phyloP scores from a whole-genome alignment of 2,113 vertebrate genomes.

The Rhagologus leucostigma region DNA sequence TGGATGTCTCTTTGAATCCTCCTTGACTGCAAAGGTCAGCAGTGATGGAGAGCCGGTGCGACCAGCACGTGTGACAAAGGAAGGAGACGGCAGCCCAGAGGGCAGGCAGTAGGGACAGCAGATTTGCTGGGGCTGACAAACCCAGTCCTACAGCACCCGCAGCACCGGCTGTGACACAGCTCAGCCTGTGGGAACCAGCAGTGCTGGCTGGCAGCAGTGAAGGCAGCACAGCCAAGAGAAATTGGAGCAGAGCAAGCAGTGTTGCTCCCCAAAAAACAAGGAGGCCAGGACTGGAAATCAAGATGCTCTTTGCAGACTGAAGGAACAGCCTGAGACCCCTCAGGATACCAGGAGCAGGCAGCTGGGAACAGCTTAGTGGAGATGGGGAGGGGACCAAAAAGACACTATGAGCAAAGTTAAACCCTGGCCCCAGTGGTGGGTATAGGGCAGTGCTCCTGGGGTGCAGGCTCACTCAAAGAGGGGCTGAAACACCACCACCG shows the following conservation, averaged over 20 bases:
- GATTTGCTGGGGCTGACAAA: background rate
- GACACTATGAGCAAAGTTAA: background rate
- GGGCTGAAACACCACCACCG: background rate
- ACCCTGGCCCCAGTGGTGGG: accelerated
- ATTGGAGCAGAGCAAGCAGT: background rate
- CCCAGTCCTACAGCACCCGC: background rate
- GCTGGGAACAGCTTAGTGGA: background rate
- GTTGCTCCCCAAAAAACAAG: background rate
- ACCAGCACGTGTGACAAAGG: background rate
- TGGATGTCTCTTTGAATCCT: background rate
- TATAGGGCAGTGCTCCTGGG: background rate
- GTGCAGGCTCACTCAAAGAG: background rate
- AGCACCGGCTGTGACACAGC: background rate
- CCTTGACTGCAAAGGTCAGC: background rate
- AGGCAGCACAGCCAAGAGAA: background rate
- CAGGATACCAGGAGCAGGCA: background rate
- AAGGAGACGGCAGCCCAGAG: background rate
- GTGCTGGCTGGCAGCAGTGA: background rate
- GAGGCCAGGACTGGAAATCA: background rate
- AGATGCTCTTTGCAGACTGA: background rate
- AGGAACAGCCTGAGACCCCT: background rate
- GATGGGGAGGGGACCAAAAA: background rate
- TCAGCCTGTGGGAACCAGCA: background rate
- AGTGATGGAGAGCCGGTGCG: accelerated
- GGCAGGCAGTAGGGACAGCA: background rate